Conservation (phyloP, 2,888 invertebrate genomes). For the Cynaeus angustus region DNA sequence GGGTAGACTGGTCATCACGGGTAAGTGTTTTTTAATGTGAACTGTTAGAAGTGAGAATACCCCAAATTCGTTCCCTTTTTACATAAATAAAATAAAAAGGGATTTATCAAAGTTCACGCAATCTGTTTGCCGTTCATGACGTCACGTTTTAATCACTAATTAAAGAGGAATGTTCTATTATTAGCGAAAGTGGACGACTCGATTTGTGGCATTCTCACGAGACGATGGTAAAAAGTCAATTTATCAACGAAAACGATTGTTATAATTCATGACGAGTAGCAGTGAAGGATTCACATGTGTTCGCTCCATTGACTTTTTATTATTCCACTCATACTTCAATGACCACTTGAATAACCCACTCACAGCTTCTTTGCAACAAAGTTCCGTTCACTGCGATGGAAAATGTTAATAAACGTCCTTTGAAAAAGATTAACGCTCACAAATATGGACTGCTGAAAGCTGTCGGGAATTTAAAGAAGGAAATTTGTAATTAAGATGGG, state of each 20-base stretch:
- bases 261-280: conserved; percentile 51
- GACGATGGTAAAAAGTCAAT: conserved; percentile 41
- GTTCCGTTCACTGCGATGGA: conserved; percentile 5
- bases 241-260: conserved; percentile 1
- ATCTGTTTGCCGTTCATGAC: conserved; percentile 10
- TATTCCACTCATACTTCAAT: conserved; percentile 53
- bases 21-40: conserved; percentile 77
- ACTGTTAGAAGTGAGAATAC: conserved; percentile 15
- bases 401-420: conserved; percentile 26
- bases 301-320: conserved; percentile 53
- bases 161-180: background rate
- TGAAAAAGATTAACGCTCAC: conserved; percentile 8
- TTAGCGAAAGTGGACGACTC: background rate
- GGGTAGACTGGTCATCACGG: conserved; percentile 95
- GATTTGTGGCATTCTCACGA: conserved; percentile 48
- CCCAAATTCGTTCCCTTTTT: conserved; percentile 21
- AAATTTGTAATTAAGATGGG: background rate
- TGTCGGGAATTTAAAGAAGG: conserved; percentile 5
- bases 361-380: conserved; percentile 14
- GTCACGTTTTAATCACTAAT: background rate
- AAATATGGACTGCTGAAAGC: conserved; percentile 10
- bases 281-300: conserved; percentile 54
- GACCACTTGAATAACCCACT: conserved; percentile 55
- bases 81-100: background rate
- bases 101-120: background rate